phyloP scores from a whole-genome alignment of 2,888 invertebrate genomes.

The Callimorpha dominula region DNA sequence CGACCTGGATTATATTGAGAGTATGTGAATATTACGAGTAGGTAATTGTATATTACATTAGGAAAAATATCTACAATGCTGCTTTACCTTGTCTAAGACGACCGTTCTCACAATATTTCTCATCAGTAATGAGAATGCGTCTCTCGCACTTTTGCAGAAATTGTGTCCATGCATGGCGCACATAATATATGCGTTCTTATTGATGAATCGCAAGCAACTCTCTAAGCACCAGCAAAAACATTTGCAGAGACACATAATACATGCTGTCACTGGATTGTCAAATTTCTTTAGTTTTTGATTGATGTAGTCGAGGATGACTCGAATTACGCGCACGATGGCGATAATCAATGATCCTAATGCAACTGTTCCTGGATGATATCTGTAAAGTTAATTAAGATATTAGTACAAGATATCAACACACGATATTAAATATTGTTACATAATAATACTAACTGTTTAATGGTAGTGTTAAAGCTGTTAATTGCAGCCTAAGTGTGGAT shows the following conservation, averaged over 20 bases:
- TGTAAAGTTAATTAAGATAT: conserved; percentile 64
- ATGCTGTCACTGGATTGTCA: conserved; percentile 90
- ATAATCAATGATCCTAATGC: conserved; percentile 97
- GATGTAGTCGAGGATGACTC: conserved; percentile 93
- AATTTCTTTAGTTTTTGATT: conserved; percentile 94
- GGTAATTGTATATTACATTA: too few species aligned
- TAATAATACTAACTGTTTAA: too few species aligned
- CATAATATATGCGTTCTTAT: conserved; percentile 97
- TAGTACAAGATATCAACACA: not conserved
- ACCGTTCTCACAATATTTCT: conserved; percentile 93
- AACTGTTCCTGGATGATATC: conserved; percentile 95
- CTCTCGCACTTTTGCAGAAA: conserved; percentile 96
- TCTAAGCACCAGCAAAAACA: conserved; percentile 96
- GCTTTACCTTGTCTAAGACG: conserved; percentile 91
- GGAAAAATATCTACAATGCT: too few species aligned
- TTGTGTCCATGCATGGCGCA: conserved; percentile 97
- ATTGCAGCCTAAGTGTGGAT: too few species aligned
- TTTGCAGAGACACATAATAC: conserved; percentile 91
- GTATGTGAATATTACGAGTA: too few species aligned
- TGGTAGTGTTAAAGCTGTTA: too few species aligned
- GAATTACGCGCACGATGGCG: conserved; percentile 95
- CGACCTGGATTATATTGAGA: too few species aligned
- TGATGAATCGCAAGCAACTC: conserved; percentile 93
- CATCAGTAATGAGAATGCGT: conserved; percentile 95
- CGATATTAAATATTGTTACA: too few species aligned